Evolutionary conservation across 2,888 invertebrate species (phyloP).

Genomic region (Crematogaster levior): DNA sequence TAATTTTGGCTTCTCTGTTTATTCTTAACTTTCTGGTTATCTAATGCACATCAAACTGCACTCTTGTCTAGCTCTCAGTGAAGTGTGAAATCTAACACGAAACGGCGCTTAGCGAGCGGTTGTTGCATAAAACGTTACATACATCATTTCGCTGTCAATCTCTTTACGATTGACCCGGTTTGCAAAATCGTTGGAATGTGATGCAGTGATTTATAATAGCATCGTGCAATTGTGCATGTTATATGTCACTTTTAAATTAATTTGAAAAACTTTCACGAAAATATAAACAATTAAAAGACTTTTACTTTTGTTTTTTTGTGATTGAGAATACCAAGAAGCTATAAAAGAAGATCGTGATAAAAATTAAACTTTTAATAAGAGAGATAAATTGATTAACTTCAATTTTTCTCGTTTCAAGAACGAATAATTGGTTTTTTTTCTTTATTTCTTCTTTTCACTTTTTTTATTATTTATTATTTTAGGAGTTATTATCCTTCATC

Average conservation of each 20-base stretch:
- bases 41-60: slow-evolving; percentile 17
- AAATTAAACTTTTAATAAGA: background rate
- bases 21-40: slow-evolving; percentile 4
- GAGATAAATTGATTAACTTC: background rate
- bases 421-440: background rate
- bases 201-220: no score
- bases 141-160: slow-evolving; percentile 12
- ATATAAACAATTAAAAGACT: background rate
- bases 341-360: background rate
- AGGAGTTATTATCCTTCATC: background rate
- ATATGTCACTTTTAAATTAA: background rate
- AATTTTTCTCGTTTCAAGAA: background rate
- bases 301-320: background rate
- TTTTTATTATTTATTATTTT: slow-evolving; percentile 22
- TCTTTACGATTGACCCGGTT: slow-evolving; percentile 1
- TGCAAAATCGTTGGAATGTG: background rate
- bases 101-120: slow-evolving; percentile 19
- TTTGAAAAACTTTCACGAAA: background rate
- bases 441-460: background rate
- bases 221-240: background rate
- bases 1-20: background rate
- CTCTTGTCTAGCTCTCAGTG: background rate
- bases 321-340: background rate
- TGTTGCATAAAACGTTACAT: slow-evolving; percentile 8
- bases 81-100: slow-evolving; percentile 45